Base-by-base conservation (phyloP, 1,140 invertebrate species). In the Stegodyphus mimosarum region DNA sequence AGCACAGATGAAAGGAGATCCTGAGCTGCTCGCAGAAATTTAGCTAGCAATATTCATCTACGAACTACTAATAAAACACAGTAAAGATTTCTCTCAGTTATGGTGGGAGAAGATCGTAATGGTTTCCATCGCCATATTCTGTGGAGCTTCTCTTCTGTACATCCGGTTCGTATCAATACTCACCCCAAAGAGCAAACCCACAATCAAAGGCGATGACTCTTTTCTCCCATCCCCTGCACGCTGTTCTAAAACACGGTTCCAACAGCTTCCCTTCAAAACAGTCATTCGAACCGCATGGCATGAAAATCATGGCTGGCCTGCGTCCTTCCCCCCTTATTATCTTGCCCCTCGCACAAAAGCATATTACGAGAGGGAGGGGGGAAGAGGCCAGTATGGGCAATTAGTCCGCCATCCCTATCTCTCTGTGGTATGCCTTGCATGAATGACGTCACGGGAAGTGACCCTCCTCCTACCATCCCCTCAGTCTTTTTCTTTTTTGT, bases 131-230 rank as follows among this genome's bases (percentile, higher is more conserved):
- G 33, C 33, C 33, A 33, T 33, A 33, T 33, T 33, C 33, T 33
- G 33, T 33, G 3, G 3, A 33, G 33, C 33, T 33, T 15, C 55
- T 15, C 55, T 60, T 60, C 55, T 60, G 9, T 17, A 70, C 67
- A 70, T 79, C 77, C 77, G 66, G 66, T 70, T 70, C 77, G 67
- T 70, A 79, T 79, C 77, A 70, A 70, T 70, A 64, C 64, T 70
- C 66, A 79, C 77, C 77, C 77, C 77, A 79, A 33, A 77, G 60
- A 77, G 60, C 74, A 64, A 79, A 79, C 77, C 50, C 15, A 79
- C 33, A 33, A 33, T 33, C 33, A 33, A 33, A 33, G 33, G 33
- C 33, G 64, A 67, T 77, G 75, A 77, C 75, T 77, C 75, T 67
- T 67, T 49, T 33, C 55, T 18, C 7, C n/a, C 17, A 70, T 15